phyloP scores from a whole-genome alignment of 2,113 vertebrate genomes.

The Acanthisitta chloris region DNA sequence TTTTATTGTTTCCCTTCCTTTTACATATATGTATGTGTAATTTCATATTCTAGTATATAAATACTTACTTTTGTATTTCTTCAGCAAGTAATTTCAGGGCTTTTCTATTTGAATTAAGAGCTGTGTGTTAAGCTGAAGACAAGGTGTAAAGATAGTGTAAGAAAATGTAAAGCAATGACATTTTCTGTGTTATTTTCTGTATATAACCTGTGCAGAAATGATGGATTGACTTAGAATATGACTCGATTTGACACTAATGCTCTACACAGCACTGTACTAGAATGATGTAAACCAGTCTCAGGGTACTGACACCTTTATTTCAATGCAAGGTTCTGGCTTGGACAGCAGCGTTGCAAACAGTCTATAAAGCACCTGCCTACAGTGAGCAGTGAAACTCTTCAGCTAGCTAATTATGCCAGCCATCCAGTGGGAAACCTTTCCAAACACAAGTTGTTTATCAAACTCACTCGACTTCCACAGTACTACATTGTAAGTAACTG shows the following conservation, averaged over 20 bases:
- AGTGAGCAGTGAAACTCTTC: constrained; percentile 88
- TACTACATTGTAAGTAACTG: constrained; percentile 92
- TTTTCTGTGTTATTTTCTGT: not conserved
- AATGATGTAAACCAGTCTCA: not conserved
- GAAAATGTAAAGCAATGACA: not conserved
- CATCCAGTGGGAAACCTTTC: constrained; percentile 91
- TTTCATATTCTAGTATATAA: not conserved
- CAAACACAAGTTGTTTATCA: constrained; percentile 94
- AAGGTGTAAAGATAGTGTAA: not conserved
- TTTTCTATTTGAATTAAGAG: not conserved
- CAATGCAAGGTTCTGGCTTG: constrained; percentile 93
- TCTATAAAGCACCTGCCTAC: constrained; percentile 98
- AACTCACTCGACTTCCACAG: constrained; percentile 93
- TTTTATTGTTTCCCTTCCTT: not conserved
- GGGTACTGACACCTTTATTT: constrained; percentile 51
- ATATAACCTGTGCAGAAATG: not conserved
- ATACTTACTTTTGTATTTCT: not conserved
- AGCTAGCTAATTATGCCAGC: constrained; percentile 87
- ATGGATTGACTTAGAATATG: not conserved
- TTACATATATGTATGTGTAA: not conserved
- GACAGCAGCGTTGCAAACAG: constrained; percentile 94
- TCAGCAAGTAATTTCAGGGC: not conserved
- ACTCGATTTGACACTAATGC: not conserved
- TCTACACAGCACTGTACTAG: not conserved
- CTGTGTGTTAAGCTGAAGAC: not conserved